Percentiles rank a stretch among this genome's conserved stretches.
Conservation (phyloP, 2,113 vertebrate species). For the Sclerurus mexicanus region DNA sequence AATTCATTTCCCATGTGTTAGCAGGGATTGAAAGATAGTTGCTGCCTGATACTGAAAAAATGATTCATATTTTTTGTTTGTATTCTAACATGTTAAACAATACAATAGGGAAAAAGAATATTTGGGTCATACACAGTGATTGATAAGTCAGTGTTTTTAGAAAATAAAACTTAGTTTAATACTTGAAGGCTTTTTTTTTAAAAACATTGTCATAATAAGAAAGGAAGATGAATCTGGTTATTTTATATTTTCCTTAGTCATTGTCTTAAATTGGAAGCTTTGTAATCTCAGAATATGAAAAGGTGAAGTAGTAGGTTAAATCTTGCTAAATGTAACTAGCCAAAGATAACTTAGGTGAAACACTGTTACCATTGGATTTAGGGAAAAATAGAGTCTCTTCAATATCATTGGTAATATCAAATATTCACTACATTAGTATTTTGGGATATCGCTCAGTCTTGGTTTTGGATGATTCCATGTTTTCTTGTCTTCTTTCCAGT, state of each 20-base stretch:
- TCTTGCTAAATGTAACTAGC: not conserved
- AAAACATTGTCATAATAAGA: not conserved
- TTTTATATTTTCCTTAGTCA: not conserved
- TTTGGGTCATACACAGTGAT: not conserved
- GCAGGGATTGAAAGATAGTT: conserved; percentile 24
- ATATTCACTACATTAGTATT: not conserved
- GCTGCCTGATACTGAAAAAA: not conserved
- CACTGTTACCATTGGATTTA: not conserved
- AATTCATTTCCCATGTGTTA: conserved; percentile 42
- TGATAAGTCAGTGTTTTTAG: not conserved
- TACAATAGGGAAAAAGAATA: not conserved
- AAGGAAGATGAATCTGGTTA: not conserved
- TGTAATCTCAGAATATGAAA: not conserved
- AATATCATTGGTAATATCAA: not conserved
- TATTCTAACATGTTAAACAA: conserved; percentile 16
- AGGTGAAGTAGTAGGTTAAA: not conserved
- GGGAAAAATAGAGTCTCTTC: not conserved
- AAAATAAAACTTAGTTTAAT: not conserved
- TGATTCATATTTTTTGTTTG: conserved; percentile 39
- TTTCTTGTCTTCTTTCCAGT: not conserved
- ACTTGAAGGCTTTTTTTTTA: not conserved
- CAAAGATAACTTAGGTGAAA: not conserved
- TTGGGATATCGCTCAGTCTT: not conserved
- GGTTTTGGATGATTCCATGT: not conserved
- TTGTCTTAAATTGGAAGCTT: not conserved